Conservation (phyloP, 1,140 invertebrate species). For the Augochlora pura region DNA sequence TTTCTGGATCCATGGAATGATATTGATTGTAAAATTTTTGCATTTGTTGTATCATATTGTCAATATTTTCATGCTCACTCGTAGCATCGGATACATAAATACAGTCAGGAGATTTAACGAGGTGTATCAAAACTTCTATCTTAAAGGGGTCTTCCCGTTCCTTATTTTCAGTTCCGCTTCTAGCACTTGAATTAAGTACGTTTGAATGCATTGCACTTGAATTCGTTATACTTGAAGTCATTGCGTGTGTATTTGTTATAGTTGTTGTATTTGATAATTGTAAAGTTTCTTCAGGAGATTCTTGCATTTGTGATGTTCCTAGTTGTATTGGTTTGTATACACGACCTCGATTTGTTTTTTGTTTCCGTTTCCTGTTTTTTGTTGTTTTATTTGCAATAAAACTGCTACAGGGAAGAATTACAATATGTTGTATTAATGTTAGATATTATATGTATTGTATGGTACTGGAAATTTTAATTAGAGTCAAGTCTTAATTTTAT, state of each 20-base stretch:
- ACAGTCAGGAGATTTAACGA: conserved; percentile 78
- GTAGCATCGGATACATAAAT: conserved; percentile 79
- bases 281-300: not conserved
- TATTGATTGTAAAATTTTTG: conserved; percentile 78
- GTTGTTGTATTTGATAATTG: not conserved
- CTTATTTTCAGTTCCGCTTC: not conserved
- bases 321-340: not conserved
- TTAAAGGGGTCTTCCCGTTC: conserved; percentile 76
- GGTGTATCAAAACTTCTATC: conserved; percentile 77
- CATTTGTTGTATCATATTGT: conserved; percentile 74
- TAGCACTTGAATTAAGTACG: not conserved
- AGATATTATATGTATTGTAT: too few species aligned
- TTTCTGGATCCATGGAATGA: conserved; percentile 39
- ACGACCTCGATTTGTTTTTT: not conserved
- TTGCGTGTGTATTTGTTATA: too few species aligned
- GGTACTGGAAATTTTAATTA: too few species aligned
- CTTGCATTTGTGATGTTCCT: not conserved
- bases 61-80: conserved; percentile 71
- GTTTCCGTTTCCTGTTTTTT: not conserved
- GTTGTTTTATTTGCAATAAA: too few species aligned
- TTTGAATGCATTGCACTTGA: too few species aligned
- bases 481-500: too few species aligned
- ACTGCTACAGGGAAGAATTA: too few species aligned
- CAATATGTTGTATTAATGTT: too few species aligned
- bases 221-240: too few species aligned